These are phyloP conservation scores for Gymnothorax javanicus DNA, from an alignment of 2,797 vertebrate genomes.

Conservation along the genomic window DNA sequence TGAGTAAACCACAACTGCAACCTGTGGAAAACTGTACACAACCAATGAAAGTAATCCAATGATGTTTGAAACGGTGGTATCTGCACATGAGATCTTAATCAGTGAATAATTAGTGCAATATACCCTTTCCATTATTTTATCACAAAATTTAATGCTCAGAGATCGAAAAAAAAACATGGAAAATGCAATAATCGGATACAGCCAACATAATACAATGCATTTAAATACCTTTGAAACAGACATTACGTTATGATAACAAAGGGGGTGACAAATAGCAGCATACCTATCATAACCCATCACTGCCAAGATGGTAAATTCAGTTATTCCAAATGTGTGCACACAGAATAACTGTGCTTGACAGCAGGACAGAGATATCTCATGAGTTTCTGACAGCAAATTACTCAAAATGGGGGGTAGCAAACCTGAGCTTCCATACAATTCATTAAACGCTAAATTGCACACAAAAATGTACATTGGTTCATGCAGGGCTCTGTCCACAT, in stretches of 20 bases:
- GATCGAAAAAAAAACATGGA: no score
- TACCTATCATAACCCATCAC: conserved; percentile 54
- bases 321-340: conserved; percentile 47
- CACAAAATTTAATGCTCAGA: no score
- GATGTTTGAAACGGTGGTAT: no score
- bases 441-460: conserved; percentile 45
- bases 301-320: conserved; percentile 48
- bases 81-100: no score
- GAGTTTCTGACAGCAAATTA: conserved; percentile 37
- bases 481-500: conserved; percentile 27
- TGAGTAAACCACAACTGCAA: no score
- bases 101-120: no score
- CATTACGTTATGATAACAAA: conserved; percentile 48
- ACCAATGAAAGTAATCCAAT: no score
- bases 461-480: conserved; percentile 33
- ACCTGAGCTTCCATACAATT: conserved; percentile 46
- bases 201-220: conserved; percentile 40
- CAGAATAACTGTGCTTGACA: conserved; percentile 48
- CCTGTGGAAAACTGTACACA: no score
- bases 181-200: conserved; percentile 32
- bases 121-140: no score
- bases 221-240: conserved; percentile 13
- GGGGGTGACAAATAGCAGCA: conserved; percentile 49
- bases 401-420: conserved; percentile 35
- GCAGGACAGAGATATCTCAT: conserved; percentile 36